These are phyloP conservation scores for Etia nguti DNA, from an alignment of 2,113 vertebrate genomes.

Conservation along the genomic window DNA sequence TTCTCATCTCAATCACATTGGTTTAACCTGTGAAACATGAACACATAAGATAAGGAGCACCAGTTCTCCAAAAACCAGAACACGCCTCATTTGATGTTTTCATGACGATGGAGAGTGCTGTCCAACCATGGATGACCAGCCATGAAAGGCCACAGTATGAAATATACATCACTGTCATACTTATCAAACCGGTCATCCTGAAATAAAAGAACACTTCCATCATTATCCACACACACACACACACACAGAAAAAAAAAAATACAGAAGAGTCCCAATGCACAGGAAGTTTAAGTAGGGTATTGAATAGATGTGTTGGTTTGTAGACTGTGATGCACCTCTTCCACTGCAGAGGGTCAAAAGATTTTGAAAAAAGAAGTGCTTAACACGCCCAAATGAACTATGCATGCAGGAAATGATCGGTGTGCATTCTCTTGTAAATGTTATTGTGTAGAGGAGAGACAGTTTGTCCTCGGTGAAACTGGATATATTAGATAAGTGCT, in stretches of 20 bases:
- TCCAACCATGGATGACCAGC: background rate
- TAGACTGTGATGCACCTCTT: background rate
- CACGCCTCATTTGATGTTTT: background rate
- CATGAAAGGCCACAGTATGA: background rate
- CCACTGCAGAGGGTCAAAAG: rapidly evolving
- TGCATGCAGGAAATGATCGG: background rate
- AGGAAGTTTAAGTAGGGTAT: background rate
- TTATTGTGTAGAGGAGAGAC: background rate
- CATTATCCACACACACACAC: too few relatives aligned
- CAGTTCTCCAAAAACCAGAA: background rate
- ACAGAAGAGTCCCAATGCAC: background rate
- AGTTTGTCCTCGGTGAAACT: background rate
- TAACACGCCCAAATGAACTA: background rate
- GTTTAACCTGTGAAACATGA: background rate
- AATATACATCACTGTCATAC: background rate
- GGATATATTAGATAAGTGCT: background rate
- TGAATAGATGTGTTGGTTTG: background rate
- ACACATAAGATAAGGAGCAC: background rate
- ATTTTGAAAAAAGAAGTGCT: background rate
- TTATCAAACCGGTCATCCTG: background rate
- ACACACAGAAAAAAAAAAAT: too few relatives aligned
- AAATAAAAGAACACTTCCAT: background rate
- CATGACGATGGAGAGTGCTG: background rate
- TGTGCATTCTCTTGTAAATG: background rate
- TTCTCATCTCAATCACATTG: background rate